A percentile compares a stretch with the other conserved stretches of the same genome.
Evolutionary conservation across 2,797 vertebrate genomes (phyloP).

Genomic region (Trachurus trachurus): DNA sequence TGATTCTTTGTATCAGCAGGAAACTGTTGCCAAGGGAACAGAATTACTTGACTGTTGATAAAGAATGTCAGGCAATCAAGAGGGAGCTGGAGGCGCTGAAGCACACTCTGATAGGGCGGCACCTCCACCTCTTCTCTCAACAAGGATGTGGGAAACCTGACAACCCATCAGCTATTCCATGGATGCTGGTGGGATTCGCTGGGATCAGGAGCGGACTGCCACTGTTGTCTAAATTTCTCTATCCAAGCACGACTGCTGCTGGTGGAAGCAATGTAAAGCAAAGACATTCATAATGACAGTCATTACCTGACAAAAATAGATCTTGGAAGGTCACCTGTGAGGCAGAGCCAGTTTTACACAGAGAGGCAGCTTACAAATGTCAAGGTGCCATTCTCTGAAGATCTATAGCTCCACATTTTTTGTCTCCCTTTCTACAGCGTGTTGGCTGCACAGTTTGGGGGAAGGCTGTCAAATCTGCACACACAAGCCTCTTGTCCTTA

Average conservation of each 20-base stretch:
- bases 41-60: slow-evolving; percentile 85
- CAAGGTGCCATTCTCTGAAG: slow-evolving; percentile 49
- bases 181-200: slow-evolving; percentile 47
- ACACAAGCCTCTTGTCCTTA: slow-evolving; percentile 58
- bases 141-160: slow-evolving; percentile 62
- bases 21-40: slow-evolving; percentile 84
- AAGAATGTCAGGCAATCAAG: slow-evolving; percentile 85
- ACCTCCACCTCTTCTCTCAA: slow-evolving; percentile 57
- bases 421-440: slow-evolving; percentile 4
- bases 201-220: slow-evolving; percentile 20
- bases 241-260: slow-evolving; percentile 26
- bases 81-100: slow-evolving; percentile 73
- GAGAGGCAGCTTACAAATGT: slow-evolving; percentile 63
- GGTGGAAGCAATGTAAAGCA: slow-evolving; percentile 52
- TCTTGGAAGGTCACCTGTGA: slow-evolving; percentile 71
- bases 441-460: slow-evolving; percentile 35
- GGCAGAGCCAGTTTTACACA: slow-evolving; percentile 60
- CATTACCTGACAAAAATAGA: slow-evolving; percentile 76
- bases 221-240: slow-evolving; percentile 45
- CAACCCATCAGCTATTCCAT: slow-evolving; percentile 58
- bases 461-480: slow-evolving; percentile 42
- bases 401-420: slow-evolving; percentile 59
- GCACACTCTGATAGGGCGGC: slow-evolving; percentile 71
- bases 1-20: slow-evolving; percentile 81
- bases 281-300: slow-evolving; percentile 68